Evolutionary conservation across 2,888 invertebrate species (phyloP).

Genomic region (Malacosoma neustria): DNA sequence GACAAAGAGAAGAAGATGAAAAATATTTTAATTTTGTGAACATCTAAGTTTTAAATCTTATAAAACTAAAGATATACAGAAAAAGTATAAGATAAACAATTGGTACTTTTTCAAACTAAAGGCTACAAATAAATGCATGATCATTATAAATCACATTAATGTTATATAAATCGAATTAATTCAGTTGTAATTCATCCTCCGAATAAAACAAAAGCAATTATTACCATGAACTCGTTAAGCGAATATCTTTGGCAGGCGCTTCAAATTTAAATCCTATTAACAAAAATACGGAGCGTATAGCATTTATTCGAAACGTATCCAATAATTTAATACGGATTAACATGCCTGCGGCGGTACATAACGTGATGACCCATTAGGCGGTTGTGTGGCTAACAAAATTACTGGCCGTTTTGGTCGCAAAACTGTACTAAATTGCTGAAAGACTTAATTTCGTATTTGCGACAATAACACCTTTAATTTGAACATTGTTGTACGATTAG

Average conservation of each 20-base stretch:
- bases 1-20: too few relatives aligned
- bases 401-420: conserved; percentile 20
- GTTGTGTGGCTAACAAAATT: conserved; percentile 19
- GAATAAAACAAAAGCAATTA: background rate
- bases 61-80: too few relatives aligned
- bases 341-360: conserved; percentile 9
- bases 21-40: too few relatives aligned
- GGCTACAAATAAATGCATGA: too few relatives aligned
- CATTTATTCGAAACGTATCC: conserved; percentile 7
- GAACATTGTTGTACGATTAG: too few relatives aligned
- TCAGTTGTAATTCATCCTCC: background rate
- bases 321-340: conserved; percentile 18
- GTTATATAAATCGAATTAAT: too few relatives aligned
- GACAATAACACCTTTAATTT: conserved; percentile 3
- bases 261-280: conserved; percentile 2
- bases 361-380: conserved; percentile 16
- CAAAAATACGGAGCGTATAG: conserved; percentile 1
- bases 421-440: conserved; percentile 21
- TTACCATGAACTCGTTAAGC: background rate
- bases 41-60: too few relatives aligned
- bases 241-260: conserved; percentile 3
- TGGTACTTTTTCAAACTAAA: too few relatives aligned
- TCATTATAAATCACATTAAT: too few relatives aligned
- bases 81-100: too few relatives aligned
- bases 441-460: conserved; percentile 26